These are phyloP conservation scores for Gorsachius goisagi DNA, from an alignment of 2,113 vertebrate genomes.

Conservation along the genomic window DNA sequence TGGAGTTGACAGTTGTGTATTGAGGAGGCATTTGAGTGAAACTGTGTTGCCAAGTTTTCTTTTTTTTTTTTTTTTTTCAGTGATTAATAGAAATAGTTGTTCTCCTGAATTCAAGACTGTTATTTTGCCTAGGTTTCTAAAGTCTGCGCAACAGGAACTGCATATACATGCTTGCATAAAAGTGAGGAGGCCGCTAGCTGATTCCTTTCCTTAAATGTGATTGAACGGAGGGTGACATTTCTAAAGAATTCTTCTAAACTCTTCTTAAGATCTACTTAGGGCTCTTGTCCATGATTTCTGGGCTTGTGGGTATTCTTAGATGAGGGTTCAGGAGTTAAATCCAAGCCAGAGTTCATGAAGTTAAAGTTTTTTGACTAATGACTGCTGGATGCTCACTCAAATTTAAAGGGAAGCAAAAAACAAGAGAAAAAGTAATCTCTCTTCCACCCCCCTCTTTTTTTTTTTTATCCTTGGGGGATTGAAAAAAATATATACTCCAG, in stretches of 20 bases:
- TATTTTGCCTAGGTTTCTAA: background rate
- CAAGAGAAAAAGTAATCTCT: background rate
- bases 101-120: background rate
- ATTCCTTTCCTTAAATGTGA: background rate
- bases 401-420: background rate
- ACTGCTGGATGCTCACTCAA: background rate
- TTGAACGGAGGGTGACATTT: background rate
- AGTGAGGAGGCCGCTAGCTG: background rate
- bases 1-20: background rate
- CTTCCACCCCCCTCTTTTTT: too few species aligned
- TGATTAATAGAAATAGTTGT: background rate
- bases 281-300: background rate
- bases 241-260: background rate
- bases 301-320: background rate
- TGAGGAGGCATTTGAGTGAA: background rate
- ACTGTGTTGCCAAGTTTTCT: background rate
- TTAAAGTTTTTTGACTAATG: background rate
- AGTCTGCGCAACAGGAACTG: background rate
- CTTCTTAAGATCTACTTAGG: background rate
- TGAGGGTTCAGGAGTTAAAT: background rate
- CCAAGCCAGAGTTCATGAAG: background rate
- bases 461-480: background rate
- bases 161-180: accelerated
- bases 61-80: background rate
- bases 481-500: background rate